Percentiles rank a stretch among this genome's conserved stretches.
phyloP scores from a whole-genome alignment of 2,888 invertebrate species.

The Drosophila paranaensis region DNA sequence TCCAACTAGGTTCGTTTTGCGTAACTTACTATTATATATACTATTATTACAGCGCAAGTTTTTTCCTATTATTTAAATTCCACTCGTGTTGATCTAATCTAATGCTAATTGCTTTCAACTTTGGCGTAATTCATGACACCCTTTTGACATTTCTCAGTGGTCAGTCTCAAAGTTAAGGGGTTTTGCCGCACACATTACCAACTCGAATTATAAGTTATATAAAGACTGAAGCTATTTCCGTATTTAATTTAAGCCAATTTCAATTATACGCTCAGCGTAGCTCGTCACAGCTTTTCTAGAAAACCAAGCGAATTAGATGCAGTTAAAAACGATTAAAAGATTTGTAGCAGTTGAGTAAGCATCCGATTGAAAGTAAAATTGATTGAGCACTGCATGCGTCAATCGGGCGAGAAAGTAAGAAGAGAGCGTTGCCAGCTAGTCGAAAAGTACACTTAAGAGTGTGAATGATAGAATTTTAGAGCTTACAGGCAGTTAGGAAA shows the following conservation, averaged over 20 bases:
- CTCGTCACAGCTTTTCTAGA: conserved; percentile 1
- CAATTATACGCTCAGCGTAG: not conserved
- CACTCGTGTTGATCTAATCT: not conserved
- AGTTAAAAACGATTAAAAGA: conserved; percentile 1
- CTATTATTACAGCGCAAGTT: not conserved
- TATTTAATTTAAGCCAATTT: not conserved
- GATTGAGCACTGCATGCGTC: not conserved
- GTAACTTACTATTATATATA: no score
- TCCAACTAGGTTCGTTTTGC: not conserved
- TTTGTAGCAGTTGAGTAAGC: not conserved
- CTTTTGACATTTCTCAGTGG: not conserved
- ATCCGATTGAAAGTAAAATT: not conserved
- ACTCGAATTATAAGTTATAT: not conserved
- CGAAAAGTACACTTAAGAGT: not conserved
- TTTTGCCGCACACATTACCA: not conserved
- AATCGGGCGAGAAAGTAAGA: not conserved
- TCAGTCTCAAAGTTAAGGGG: conserved; percentile 1
- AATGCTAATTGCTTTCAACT: not conserved
- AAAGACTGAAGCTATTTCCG: not conserved
- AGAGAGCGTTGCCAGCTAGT: not conserved
- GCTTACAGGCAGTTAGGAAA: no score
- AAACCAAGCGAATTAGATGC: not conserved
- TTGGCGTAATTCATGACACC: not conserved
- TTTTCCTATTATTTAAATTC: not conserved
- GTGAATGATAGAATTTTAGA: not conserved